These are phyloP conservation scores for Xerus rutilus DNA, from an alignment of 2,797 vertebrate species.

Conservation along the genomic window DNA sequence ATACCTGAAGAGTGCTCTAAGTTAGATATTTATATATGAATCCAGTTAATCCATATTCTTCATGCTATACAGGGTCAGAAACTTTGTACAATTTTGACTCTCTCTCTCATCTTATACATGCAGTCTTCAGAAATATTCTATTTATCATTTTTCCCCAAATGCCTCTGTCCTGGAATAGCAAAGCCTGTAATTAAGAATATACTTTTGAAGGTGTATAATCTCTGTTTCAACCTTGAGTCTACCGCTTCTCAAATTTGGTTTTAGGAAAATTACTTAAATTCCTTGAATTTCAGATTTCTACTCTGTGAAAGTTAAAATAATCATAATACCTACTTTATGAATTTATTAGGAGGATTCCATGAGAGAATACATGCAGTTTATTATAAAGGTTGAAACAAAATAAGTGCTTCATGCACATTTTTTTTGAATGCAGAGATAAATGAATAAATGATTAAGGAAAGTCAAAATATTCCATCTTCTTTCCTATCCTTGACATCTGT, in stretches of 20 bases:
- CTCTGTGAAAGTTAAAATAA: constrained; percentile 10
- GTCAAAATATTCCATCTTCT: background rate
- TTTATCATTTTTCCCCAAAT: background rate
- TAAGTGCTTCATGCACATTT: background rate
- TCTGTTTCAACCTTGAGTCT: background rate
- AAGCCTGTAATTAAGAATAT: background rate
- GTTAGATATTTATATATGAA: background rate
- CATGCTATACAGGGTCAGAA: background rate
- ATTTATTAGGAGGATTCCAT: background rate
- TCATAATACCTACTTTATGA: background rate
- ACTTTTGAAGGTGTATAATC: background rate
- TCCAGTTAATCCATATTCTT: background rate
- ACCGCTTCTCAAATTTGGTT: background rate
- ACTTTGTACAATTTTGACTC: background rate
- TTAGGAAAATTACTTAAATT: background rate
- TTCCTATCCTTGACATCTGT: background rate
- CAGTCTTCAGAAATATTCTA: background rate
- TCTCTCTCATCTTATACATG: background rate
- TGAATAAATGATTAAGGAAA: background rate
- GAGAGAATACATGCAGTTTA: background rate
- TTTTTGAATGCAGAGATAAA: constrained; percentile 11
- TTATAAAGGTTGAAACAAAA: background rate
- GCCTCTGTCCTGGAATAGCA: background rate
- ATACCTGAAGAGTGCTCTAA: constrained; percentile 19
- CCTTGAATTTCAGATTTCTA: constrained; percentile 6